phyloP scores from a whole-genome alignment of 2,888 invertebrate species.

The Tachina lurida region DNA sequence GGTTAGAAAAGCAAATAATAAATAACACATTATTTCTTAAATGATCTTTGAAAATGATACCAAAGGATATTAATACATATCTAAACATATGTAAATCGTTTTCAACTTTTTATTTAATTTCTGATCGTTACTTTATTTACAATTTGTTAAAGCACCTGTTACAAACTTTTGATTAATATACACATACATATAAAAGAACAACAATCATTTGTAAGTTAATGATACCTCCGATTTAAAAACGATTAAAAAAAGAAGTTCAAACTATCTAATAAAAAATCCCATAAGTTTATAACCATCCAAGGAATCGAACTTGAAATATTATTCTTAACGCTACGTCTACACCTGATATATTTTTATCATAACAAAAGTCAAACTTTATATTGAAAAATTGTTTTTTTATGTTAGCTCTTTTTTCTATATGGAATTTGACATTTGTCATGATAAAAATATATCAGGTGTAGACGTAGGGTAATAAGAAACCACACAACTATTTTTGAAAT shows the following conservation, averaged over 20 bases:
- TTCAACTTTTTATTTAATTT: neutral
- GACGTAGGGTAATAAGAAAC: too few relatives aligned
- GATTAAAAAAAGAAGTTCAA: constrained; percentile 43
- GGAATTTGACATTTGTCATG: too few relatives aligned
- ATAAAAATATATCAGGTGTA: too few relatives aligned
- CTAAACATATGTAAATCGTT: neutral
- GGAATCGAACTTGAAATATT: constrained; percentile 30
- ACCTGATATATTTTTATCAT: too few relatives aligned
- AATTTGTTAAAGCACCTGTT: constrained; percentile 25
- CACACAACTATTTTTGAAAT: constrained; percentile 52
- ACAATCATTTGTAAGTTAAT: constrained; percentile 66
- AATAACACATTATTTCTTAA: neutral
- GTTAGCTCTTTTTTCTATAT: too few relatives aligned
- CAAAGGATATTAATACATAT: neutral
- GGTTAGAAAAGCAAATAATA: neutral
- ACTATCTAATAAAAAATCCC: constrained; percentile 28
- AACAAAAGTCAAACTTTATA: too few relatives aligned
- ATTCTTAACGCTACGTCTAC: too few relatives aligned
- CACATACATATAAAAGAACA: constrained; percentile 26
- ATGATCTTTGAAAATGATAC: neutral
- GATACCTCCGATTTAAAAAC: constrained; percentile 67
- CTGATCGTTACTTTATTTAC: constrained; percentile 9
- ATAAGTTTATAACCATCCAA: constrained; percentile 17
- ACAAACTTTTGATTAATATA: constrained; percentile 10
- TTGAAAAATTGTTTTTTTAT: too few relatives aligned